phyloP scores from a whole-genome alignment of 92 coral and sea anemone species.

The Parazoanthus swiftii region DNA sequence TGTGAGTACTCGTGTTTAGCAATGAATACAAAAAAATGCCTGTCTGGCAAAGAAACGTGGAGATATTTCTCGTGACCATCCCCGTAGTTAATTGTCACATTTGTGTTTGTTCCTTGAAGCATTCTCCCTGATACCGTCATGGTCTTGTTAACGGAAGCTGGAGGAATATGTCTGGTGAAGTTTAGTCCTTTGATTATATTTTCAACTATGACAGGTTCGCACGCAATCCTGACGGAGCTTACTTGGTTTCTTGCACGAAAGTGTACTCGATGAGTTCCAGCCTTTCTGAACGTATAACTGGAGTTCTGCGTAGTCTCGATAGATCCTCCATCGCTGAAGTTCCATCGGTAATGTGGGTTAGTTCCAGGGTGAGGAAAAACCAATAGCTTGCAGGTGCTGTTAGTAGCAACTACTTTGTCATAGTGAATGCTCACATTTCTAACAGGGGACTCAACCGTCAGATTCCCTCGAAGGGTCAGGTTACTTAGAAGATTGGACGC shows the following conservation, averaged over 20 bases:
- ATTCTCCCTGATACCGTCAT: neutral
- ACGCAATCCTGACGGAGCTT: neutral
- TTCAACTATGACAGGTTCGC: neutral
- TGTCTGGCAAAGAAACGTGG: neutral
- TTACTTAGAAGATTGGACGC: conserved; percentile 7
- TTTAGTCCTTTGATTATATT: neutral
- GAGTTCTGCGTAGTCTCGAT: neutral
- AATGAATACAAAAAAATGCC: neutral
- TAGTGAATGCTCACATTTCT: conserved; percentile 1
- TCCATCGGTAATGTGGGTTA: conserved; percentile 13
- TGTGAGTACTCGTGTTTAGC: neutral
- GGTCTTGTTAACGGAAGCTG: neutral
- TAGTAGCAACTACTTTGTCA: neutral
- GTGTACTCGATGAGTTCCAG: neutral
- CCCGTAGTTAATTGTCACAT: neutral
- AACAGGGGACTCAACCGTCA: neutral
- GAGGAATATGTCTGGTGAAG: neutral
- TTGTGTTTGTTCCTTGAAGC: conserved; percentile 6
- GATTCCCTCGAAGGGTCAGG: neutral
- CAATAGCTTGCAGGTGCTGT: neutral
- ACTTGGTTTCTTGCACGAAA: neutral
- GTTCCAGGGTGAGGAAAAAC: conserved; percentile 9
- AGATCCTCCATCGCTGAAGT: conserved; percentile 9
- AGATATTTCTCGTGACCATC: neutral
- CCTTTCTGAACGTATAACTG: neutral